phyloP scores from a whole-genome alignment of 2,888 invertebrate genomes.

The Plebejus melissa region DNA sequence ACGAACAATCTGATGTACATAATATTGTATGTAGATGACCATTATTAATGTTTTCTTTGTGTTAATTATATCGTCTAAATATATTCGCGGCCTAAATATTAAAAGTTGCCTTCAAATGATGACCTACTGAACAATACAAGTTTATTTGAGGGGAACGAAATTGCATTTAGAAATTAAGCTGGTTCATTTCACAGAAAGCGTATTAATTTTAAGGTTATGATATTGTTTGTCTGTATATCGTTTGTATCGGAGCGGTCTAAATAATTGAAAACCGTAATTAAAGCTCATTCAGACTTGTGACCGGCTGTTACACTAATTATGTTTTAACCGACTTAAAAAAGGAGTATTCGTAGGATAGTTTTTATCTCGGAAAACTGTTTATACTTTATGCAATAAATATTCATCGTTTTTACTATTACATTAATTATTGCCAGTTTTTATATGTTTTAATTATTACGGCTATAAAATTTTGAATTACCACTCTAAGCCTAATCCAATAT shows the following conservation, averaged over 20 bases:
- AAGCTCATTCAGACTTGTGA: neutral
- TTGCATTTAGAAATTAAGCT: constrained; percentile 16
- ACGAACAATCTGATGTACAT: no score
- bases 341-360: no score
- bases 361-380: no score
- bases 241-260: neutral
- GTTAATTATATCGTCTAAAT: no score
- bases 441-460: neutral
- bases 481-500: neutral
- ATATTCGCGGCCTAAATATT: no score
- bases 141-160: neutral
- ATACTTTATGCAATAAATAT: neutral
- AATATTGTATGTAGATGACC: no score
- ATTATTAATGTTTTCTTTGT: no score
- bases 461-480: neutral
- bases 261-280: constrained; percentile 3
- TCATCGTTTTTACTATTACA: neutral
- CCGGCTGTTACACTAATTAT: neutral
- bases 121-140: neutral
- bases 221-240: neutral
- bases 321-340: no score
- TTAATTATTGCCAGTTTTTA: neutral
- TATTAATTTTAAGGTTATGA: constrained; percentile 6
- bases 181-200: neutral
- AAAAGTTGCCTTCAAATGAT: neutral